Base-by-base conservation (phyloP, 2,797 vertebrate genomes). In the Gouania willdenowi region DNA sequence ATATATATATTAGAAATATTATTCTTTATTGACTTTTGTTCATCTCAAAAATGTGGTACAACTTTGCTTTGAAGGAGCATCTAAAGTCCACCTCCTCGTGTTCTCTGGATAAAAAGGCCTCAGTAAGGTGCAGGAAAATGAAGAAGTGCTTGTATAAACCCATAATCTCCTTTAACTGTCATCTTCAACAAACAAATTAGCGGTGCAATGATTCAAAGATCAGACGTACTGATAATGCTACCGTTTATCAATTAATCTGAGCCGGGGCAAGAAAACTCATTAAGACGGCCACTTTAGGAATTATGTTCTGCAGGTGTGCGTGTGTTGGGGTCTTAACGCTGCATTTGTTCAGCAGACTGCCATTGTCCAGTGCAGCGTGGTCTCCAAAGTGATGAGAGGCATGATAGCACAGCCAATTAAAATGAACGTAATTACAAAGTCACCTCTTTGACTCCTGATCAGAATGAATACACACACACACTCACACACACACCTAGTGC, bases 371-470 rank as follows among this genome's bases (percentile, higher is more conserved):
- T 38, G 16, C 54, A 51, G 71, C 34, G 45, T 81, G 75, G 71
- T 76, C 82, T 80, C 67, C 54, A 65, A 60, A 73, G 78, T 73
- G 88, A 91, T 90, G 84, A 81, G 82, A 75, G 44, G 52, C 55
- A 61, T 80, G 89, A 91, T 91, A 89, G 86, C 73, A 49, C 75
- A 89, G 82, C 81, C 88, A 91, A 90, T 91, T 91, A 91, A 88
- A 89, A 88, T 81, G 84, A 88, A 90, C 84, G 90, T 91, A 89
- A 91, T 91, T 91, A 89, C 88, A 88, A 86, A 89, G 87, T 88
- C 84, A 87, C 84, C 86, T 78, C 75, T 82, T 83, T 86, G 82
- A 86, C 78, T 75, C 75, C 79, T 79, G 85, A 87, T 87, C 84
- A 86, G 86, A 89, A 86, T 75, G 77, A 66, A 63, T 73, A 77